Base-by-base conservation (phyloP, 2,888 invertebrate genomes). In the Plemyria rubiginata region DNA sequence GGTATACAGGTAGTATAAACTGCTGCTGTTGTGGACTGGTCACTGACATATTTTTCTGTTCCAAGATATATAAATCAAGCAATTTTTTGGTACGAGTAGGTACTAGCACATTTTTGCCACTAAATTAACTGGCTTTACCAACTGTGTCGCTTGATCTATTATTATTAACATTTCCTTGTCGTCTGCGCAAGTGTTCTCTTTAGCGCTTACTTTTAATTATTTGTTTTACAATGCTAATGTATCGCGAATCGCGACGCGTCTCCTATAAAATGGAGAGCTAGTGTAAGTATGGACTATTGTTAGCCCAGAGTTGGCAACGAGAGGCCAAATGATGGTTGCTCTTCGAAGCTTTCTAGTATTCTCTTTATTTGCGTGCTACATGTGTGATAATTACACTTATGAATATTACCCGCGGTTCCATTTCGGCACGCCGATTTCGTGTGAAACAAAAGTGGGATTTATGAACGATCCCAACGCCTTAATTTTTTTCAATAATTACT, bases 391-490 rank as follows among this genome's bases (percentile, higher is more conserved):
- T 15, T 74, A 79, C 1, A 70, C 77, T 4, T 74, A 76, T 11
- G 72, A 75, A 0, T 89, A 75, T 52, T 81, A 81, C 49, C 90
- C 90, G 1, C 75, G 78, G 0, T 91, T 83, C 61, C 92, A 92
- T 55, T 67, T 87, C 28, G 79, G 83, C 4, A 88, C 90, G 0
- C 78, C 51, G 29, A 59, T 63, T 11, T 43, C 54, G n/a, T 22
- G 32, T 0, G 13, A 50, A 13, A 46, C 62, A 13, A 52, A 78
- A 0, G 15, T 67, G 3, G 93, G 92, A 46, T 94, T 94, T 94
- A 91, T 93, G 82, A 94, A 94, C 70, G 94, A 94, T 59, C 94
- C 94, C 0, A 94, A 94, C 59, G 94, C 94, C 5, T 89, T 94
- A 64, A 81, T 89, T 55, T 65, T 78, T 45, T 90, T 75, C 65